Base-by-base conservation (phyloP, 1,140 invertebrate genomes). In the Solenopsis invicta region DNA sequence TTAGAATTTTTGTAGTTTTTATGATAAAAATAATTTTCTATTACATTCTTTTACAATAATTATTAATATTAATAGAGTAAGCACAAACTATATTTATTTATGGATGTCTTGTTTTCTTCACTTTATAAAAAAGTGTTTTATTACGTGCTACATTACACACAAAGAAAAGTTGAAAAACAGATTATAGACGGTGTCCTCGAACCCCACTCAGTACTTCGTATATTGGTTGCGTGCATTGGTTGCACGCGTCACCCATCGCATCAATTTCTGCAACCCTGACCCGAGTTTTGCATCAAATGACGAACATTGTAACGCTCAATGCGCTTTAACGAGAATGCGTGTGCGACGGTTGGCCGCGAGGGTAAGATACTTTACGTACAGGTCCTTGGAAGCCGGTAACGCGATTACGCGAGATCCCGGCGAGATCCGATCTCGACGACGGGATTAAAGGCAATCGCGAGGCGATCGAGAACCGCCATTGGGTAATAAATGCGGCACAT, bases 401-500 rank as follows among this genome's bases (percentile, higher is more conserved):
- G 77, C 62, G 77, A 80, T 80, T 80, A 80, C 77, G 77, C 62
- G 77, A 67, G 62, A 80, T 80, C 48, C 13, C 77, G 45, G 48
- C 48, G 77, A 34, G 77, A 80, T 80, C 62, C 62, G 62, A 80
- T 67, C 77, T 80, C 62, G 77, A 67, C 62, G 77, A 78, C 64
- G 77, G 77, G 62, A 80, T 80, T 80, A 80, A 80, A 80, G 48
- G 77, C 45, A 80, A 80, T 80, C 45, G 62, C 64, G 77, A 67
- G 62, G 41, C 62, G 62, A 80, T 80, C 77, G 62, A 67, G 77
- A 52, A 80, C 77, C 77, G 77, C 77, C 77, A 80, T 69, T 80
- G 77, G 77, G 77, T 80, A 80, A 80, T 80, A 80, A 80, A 80
- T 80, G 77, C 77, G 48, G 62, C 62, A 80, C 77, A 67, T 80